These are phyloP conservation scores for Melinaea menophilus DNA, from an alignment of 2,888 invertebrate species.

Conservation along the genomic window DNA sequence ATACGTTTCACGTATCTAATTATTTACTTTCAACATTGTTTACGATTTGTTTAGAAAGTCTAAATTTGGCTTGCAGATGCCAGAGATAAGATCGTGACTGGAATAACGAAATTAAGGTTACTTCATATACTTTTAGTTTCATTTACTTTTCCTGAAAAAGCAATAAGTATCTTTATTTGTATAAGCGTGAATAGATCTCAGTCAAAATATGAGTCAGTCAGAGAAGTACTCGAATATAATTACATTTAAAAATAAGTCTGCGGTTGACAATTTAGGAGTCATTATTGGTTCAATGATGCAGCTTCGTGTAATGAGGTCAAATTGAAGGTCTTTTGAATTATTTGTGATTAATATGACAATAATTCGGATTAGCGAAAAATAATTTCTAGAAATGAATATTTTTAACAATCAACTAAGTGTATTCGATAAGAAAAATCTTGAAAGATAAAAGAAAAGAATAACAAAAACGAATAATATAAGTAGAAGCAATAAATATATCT, in stretches of 20 bases:
- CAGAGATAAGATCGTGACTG: slow-evolving; percentile 25
- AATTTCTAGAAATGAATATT: too few species aligned
- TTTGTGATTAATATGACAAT: too few species aligned
- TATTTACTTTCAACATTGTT: slow-evolving; percentile 23
- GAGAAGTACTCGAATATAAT: not conserved
- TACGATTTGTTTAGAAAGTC: slow-evolving; percentile 31
- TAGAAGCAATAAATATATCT: too few species aligned
- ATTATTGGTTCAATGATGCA: not conserved
- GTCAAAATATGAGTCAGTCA: too few species aligned
- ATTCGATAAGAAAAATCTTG: too few species aligned
- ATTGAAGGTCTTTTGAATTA: not conserved
- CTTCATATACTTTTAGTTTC: slow-evolving; percentile 2
- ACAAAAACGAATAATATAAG: too few species aligned
- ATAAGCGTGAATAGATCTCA: too few species aligned
- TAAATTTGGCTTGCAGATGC: slow-evolving; percentile 39
- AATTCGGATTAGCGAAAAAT: too few species aligned
- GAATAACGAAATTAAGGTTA: slow-evolving; percentile 6
- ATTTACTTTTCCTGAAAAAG: not conserved
- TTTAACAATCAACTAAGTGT: too few species aligned
- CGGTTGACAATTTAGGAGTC: not conserved
- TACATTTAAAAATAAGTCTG: not conserved
- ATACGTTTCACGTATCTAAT: slow-evolving; percentile 4
- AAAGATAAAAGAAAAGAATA: too few species aligned
- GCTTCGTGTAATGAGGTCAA: not conserved
- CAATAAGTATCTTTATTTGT: too few species aligned